Percentiles rank a stretch among this genome's conserved stretches.
Evolutionary conservation across 2,888 invertebrate genomes (phyloP).

Genomic region (Tupiocoris notatus): DNA sequence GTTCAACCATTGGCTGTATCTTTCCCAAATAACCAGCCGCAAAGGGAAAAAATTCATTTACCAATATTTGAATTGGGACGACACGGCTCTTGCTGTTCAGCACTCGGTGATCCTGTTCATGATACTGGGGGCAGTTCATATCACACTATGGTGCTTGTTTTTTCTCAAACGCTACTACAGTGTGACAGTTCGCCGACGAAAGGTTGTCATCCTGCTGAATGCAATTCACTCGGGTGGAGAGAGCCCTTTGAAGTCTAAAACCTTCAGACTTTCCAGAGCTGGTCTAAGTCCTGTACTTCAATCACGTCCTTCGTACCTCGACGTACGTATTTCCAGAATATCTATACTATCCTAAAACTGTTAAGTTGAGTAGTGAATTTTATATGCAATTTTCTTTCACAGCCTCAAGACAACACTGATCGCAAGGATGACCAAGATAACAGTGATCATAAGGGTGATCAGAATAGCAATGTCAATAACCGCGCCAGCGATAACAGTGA

Average conservation of each 20-base stretch:
- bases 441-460: too few species aligned
- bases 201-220: not conserved
- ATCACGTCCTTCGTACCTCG: not conserved
- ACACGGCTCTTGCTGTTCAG: not conserved
- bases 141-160: slow-evolving; percentile 8
- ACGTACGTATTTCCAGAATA: not conserved
- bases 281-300: too few species aligned
- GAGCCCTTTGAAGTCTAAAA: too few species aligned
- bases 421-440: too few species aligned
- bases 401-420: too few species aligned
- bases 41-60: slow-evolving; percentile 15
- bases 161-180: slow-evolving; percentile 12
- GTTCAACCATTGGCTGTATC: slow-evolving; percentile 20
- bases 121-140: not conserved
- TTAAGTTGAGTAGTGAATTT: too few species aligned
- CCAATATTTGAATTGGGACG: slow-evolving; percentile 14
- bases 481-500: too few species aligned
- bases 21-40: slow-evolving; percentile 12
- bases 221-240: too few species aligned
- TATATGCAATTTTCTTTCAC: too few species aligned
- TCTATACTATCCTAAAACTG: not conserved
- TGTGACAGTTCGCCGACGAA: not conserved
- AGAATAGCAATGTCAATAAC: too few species aligned
- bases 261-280: too few species aligned
- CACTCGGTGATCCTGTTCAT: not conserved